phyloP scores from a whole-genome alignment of 2,888 invertebrate species.

The Tineola bisselliella region DNA sequence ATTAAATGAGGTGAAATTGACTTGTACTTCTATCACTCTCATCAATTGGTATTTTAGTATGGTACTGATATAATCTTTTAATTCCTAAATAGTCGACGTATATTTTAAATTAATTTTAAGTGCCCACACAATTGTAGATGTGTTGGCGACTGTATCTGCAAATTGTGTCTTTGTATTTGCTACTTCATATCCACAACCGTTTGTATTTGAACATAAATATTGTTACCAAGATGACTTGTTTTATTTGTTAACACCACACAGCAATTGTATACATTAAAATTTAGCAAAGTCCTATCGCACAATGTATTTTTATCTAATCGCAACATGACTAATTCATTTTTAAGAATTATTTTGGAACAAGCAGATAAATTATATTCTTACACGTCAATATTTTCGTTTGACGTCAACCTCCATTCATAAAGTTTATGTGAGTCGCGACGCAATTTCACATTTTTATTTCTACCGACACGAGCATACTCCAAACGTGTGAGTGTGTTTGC shows the following conservation, averaged over 20 bases:
- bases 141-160: background rate
- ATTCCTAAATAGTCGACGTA: too few species aligned
- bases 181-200: too few species aligned
- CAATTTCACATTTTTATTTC: slow-evolving; percentile 24
- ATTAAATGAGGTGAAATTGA: too few species aligned
- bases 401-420: slow-evolving; percentile 60
- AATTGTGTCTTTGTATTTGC: too few species aligned
- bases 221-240: background rate
- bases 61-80: too few species aligned
- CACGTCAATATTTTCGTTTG: slow-evolving; percentile 24
- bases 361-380: background rate
- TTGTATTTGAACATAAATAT: background rate
- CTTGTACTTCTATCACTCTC: too few species aligned
- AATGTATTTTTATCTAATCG: background rate
- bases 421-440: slow-evolving; percentile 33
- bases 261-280: too few species aligned
- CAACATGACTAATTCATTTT: background rate
- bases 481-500: slow-evolving; percentile 19
- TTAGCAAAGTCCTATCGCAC: too few species aligned
- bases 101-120: too few species aligned
- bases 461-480: background rate
- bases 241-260: background rate
- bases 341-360: background rate
- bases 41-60: too few species aligned
- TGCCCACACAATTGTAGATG: background rate